These are phyloP conservation scores for Meloidogyne chitwoodi DNA, from an alignment of 1,140 invertebrate genomes.

Conservation along the genomic window DNA sequence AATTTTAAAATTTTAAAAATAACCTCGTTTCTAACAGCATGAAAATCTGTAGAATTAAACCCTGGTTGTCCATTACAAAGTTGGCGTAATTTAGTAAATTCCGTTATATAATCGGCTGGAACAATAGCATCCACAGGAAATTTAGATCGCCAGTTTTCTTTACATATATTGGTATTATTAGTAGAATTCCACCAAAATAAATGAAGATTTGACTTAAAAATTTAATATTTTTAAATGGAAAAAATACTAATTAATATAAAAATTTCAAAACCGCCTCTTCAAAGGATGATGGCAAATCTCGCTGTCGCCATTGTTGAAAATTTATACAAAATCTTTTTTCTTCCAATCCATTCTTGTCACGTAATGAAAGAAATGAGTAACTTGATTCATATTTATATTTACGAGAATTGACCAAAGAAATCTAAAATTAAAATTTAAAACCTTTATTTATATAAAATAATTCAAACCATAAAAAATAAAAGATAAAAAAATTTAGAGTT, in stretches of 20 bases:
- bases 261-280: constrained; percentile 15
- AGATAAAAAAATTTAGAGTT: not conserved
- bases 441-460: not conserved
- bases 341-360: not conserved
- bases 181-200: not conserved
- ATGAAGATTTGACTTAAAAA: not conserved
- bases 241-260: constrained; percentile 15
- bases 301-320: constrained; percentile 34
- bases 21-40: not conserved
- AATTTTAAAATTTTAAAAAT: not conserved
- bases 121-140: constrained; percentile 18
- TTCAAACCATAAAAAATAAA: not conserved
- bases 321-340: constrained; percentile 28
- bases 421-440: not conserved
- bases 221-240: constrained; percentile 33
- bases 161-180: constrained; percentile 33
- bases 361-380: constrained; percentile 36
- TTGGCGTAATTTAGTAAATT: not conserved
- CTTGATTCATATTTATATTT: constrained; percentile 31
- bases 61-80: not conserved
- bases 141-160: not conserved
- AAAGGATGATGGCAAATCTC: constrained; percentile 18
- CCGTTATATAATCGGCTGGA: constrained; percentile 17
- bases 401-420: not conserved
- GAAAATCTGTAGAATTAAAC: not conserved